Evolutionary conservation across 2,113 vertebrate genomes (phyloP), one percentile per base, ranked within the genome.

Genomic region (Gallinago media): DNA sequence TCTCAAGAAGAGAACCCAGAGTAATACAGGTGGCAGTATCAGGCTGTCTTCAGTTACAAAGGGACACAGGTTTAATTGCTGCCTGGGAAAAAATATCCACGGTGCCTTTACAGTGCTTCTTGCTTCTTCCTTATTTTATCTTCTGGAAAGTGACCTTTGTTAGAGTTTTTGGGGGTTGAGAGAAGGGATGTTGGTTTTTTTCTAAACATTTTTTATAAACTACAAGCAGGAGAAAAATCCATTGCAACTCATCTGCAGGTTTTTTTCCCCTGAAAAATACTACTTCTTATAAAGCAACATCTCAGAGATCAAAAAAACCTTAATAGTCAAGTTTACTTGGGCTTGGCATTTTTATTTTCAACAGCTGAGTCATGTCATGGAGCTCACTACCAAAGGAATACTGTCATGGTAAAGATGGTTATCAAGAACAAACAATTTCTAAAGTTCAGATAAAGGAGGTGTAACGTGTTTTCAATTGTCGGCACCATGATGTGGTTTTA

Each of bases 81-180:
- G 1, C 21, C 42, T 79, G 22, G 22, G 78, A 82, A 95, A 85
- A 82, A 25, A 78, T 1, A 72, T 7, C 11, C n/a, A 73, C 6
- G 23, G 18, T 50, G 66, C 29, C 9, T 59, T 70, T 72, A 70
- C 5, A 63, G 1, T 18, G 17, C 49, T 86, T 85, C 65, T 75
- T 54, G 8, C 29, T 50, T 27, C 34, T 49, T n/a, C 32, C 32
- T 61, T 85, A 49, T 61, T 81, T 93, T 65, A 93, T 29, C 21
- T 78, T 49, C 85, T 29, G 10, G 12, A 95, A 54, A 34, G 47
- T 34, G 10, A 81, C 27, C 6, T 77, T 32, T 34, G 15, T 40
- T 32, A 58, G 15, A 54, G 22, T 38, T 65, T 52, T 54, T 2
- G 5, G 7, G 22, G 4, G 1, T 1, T 59, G 20, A 2, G 3